Evolutionary conservation across 2,113 vertebrate species (phyloP).

Genomic region (Telmatochromis sp.): DNA sequence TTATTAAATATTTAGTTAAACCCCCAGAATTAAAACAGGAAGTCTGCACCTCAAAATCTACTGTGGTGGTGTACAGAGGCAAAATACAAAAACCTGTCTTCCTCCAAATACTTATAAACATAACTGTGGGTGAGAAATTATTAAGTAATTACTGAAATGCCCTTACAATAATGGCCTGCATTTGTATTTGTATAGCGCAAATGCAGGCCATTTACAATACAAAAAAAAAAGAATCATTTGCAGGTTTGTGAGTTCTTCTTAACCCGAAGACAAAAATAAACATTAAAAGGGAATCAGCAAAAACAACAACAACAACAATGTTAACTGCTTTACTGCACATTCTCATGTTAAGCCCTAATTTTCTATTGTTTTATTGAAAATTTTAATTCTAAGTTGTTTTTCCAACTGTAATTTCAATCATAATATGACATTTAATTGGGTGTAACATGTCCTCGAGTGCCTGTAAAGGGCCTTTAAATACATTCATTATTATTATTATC

Average conservation of each 20-base stretch:
- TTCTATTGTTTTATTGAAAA: background rate
- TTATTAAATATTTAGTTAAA: background rate
- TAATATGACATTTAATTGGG: background rate
- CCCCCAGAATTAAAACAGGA: background rate
- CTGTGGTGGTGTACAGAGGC: background rate
- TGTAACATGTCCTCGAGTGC: background rate
- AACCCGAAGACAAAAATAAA: background rate
- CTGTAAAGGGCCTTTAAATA: background rate
- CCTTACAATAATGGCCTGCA: background rate
- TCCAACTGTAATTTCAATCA: background rate
- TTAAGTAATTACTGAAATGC: background rate
- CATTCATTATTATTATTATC: background rate
- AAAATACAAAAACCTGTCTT: background rate
- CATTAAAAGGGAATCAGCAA: background rate
- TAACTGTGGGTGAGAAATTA: background rate
- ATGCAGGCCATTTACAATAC: no score
- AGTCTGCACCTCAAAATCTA: background rate
- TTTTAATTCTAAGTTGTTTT: background rate
- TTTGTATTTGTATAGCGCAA: no score
- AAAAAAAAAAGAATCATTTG: background rate
- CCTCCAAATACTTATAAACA: background rate
- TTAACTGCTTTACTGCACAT: background rate
- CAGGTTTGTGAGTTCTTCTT: background rate
- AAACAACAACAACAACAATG: background rate
- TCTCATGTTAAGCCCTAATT: background rate